These are phyloP conservation scores for Mormyrus hasselquistii DNA, from an alignment of 2,797 vertebrate species.

Conservation along the genomic window DNA sequence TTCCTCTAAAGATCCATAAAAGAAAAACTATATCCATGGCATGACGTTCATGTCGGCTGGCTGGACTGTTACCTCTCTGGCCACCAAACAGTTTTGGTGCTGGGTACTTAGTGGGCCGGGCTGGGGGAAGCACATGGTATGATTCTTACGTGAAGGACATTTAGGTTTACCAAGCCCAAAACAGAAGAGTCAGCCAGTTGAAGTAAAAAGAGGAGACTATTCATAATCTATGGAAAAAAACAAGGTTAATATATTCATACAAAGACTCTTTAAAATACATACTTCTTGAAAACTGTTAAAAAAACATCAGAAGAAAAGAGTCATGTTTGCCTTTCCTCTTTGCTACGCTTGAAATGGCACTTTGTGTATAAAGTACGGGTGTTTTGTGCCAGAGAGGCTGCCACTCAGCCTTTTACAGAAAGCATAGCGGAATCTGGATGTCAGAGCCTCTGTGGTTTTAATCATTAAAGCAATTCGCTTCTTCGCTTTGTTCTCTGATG, in stretches of 20 bases:
- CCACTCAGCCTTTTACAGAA: background rate
- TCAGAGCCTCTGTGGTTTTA: background rate
- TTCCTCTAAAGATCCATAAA: background rate
- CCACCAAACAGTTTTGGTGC: background rate
- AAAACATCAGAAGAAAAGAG: background rate
- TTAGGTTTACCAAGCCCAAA: background rate
- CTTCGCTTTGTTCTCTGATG: background rate
- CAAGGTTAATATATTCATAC: background rate
- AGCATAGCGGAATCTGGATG: background rate
- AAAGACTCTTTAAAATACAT: background rate
- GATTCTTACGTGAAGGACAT: background rate
- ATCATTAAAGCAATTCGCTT: background rate
- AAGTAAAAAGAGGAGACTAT: background rate
- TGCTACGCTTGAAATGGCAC: background rate
- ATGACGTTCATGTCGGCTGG: background rate
- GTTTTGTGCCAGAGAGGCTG: background rate
- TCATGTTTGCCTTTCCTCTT: background rate
- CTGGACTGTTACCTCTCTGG: background rate
- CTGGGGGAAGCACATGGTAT: background rate
- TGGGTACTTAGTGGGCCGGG: background rate
- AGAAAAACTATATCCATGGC: background rate
- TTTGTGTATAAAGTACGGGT: background rate
- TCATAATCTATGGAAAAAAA: background rate
- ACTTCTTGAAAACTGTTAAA: background rate
- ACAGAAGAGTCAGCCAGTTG: background rate